Base-by-base conservation (phyloP, 2,113 vertebrate genomes). In the Todiramphus saurophagus region DNA sequence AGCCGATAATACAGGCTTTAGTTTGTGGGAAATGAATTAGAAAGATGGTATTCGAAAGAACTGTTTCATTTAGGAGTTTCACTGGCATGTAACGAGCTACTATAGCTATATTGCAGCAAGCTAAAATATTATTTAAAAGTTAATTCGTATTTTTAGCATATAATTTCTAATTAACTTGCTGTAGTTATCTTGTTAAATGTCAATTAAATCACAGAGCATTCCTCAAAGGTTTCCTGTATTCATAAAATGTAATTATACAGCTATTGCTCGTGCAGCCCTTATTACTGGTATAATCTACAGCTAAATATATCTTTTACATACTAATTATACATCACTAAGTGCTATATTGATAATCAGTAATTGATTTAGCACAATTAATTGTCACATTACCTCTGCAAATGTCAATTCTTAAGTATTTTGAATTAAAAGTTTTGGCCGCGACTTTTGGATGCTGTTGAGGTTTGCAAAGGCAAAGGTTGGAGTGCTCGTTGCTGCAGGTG, bases 121-220 rank as follows among this genome's bases (percentile, higher is more conserved):
- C 95, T 97, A 96, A 97, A 98, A 97, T 98, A 98, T 98, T 98
- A 98, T 97, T 97, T 97, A 97, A 97, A 97, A 98, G 95, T 97
- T 96, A 98, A 98, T 98, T 98, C 96, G 83, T 98, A 98, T 98
- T 98, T 97, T 98, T 98, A 97, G 97, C 97, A 97, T 97, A 98
- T 98, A 98, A 97, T 97, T 98, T 95, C 96, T 98, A 98, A 98
- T 98, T 98, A 98, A 98, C 97, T 98, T 95, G 96, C 97, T 87
- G 91, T 93, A 96, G 98, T 98, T 98, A 98, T 98, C 98, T 98
- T 98, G 97, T 98, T 98, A 98, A 98, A 97, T 98, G 97, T 98
- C 98, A 98, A 97, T 98, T 98, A 98, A 98, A 97, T 97, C 95
- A 84, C 68, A 37, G 93, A 96, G 93, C 95, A 96, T 97, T 96